These are phyloP conservation scores for Ranitomeya variabilis DNA, from an alignment of 2,113 vertebrate species.

Conservation along the genomic window DNA sequence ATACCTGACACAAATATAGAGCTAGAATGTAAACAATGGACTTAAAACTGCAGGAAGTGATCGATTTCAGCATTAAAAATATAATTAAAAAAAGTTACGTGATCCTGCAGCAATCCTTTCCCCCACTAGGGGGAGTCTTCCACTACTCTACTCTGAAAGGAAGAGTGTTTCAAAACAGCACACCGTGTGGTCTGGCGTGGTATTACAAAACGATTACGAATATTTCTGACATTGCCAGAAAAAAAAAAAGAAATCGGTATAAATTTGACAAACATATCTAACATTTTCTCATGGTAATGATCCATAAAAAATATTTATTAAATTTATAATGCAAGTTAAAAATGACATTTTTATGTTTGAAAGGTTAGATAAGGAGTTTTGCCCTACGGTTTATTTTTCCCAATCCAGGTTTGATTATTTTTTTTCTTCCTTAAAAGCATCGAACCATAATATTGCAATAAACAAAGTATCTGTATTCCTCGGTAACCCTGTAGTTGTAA, in stretches of 20 bases:
- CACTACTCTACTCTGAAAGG: neutral
- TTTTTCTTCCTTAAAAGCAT: neutral
- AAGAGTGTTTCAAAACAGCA: neutral
- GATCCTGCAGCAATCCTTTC: neutral
- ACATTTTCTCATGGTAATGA: neutral
- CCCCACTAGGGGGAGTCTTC: neutral
- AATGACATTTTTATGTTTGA: too few species aligned
- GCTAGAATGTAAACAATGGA: neutral
- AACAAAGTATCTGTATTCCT: neutral
- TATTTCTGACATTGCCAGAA: too few species aligned
- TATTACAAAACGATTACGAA: neutral
- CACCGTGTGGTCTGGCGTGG: neutral
- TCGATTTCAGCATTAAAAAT: neutral
- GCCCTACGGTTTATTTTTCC: neutral
- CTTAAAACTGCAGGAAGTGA: too few species aligned
- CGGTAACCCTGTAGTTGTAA: neutral
- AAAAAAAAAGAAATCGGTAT: neutral
- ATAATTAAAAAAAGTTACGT: neutral
- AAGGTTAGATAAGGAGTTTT: too few species aligned
- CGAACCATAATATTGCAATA: neutral
- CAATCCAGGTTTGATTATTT: neutral
- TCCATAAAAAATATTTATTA: too few species aligned
- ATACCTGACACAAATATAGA: neutral
- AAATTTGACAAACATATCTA: neutral
- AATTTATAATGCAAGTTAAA: too few species aligned